Base-by-base conservation (phyloP, 1,140 invertebrate genomes). In the Sinella curviseta region DNA sequence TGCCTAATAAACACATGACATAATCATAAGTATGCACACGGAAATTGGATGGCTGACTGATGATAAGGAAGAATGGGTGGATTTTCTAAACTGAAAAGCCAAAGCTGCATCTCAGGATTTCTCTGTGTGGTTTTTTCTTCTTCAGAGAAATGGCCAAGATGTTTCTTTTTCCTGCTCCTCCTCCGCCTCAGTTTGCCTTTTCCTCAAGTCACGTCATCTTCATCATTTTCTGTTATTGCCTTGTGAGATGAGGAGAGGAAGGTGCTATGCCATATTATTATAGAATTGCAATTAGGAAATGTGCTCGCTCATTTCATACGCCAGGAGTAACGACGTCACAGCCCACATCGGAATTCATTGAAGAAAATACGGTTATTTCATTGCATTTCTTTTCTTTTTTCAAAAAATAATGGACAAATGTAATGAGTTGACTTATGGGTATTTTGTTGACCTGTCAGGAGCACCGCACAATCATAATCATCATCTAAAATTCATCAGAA, bases 141-240 rank as follows among this genome's bases (percentile, higher is more conserved):
- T n/a, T 17, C 57, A 48, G 39, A 48, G 20, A 48, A 48, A 20
- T 12, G 20, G 8, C 8, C 39, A 48, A 26, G 4, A 60, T 60
- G 57, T 17, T 16, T 60, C 8, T 60, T n/a, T 60, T 60, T 12
- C 4, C 24, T 17, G 24, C 17, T 60, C 57, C 57, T 16, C 57
- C 57, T n/a, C 4, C 24, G 14, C 4, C 57, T 60, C 24, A 14
- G 24, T 60, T 17, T 60, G 57, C 57, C 65, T 30, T 70, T 70
- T 70, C 65, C 65, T 70, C 65, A 33, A 70, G 65, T 70, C 65
- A 70, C 65, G 65, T 30, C 31, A 70, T 65, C 57, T 12, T 65
- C 16, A 65, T 26, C 24, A 17, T 4, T n/a, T 4, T 26, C 4
- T 12, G 31, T 14, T 70, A 70, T 8, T 17, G 12, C 24, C 65